Evolutionary conservation across 92 coral and sea anemone genomes (phyloP), one percentile per base, ranked within the genome.

Genomic region (Actinostola sp.): DNA sequence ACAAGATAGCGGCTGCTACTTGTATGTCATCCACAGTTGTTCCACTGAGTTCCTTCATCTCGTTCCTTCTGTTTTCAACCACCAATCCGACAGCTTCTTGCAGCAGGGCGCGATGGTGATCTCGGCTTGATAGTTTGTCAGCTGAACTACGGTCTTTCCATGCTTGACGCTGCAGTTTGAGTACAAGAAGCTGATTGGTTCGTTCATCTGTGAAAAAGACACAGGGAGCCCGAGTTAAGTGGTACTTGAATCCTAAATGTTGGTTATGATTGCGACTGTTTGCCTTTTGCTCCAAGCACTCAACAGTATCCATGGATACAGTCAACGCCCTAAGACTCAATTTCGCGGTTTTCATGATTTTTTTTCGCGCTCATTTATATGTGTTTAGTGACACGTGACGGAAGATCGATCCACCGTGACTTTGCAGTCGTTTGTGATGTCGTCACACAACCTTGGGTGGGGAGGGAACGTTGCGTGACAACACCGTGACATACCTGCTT

Each of bases 81-180:
- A 88, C 97, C 45, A 86, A 60, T 13, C 97, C 97, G 2, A 85
- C 97, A 0, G 98, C 98, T 76, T 94, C 98, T 48, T 85, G 98
- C 17, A 94, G 69, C 36, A 94, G 67, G 8, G 83, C 64, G 26
- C 88, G 78, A 71, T 94, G 97, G 28, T 78, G 82, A 24, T 85
- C 85, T 51, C 61, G 91, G 73, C 83, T 94, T 0, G 82, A 90
- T 1, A 72, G 59, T 41, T 89, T 90, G 49, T 88, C 92, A 25
- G 82, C 89, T 13, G 97, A 76, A 29, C 91, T 85, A 27, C 93
- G 91, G 60, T 84, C 87, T 56, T 97, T 72, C 98, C 98, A 94
- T 26, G 90, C 97, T 64, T 94, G 95, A 46, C 91, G 79, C 70
- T 91, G 96, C 58, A 85, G 88, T 67, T 84, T 86, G 28, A 94